Conservation (phyloP, 1,140 invertebrate genomes). For the Formica exsecta region DNA sequence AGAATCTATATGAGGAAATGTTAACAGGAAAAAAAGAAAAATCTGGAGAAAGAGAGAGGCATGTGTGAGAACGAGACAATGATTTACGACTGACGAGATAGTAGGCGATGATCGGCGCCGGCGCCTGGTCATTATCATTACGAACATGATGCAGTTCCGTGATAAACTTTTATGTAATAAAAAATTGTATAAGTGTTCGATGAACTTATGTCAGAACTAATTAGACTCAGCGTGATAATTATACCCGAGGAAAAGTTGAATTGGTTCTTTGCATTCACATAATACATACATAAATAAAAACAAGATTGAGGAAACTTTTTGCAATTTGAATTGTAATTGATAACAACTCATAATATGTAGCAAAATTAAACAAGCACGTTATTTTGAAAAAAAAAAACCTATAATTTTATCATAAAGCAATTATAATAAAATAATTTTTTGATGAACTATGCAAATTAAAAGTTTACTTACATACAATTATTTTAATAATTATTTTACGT, state of each 20-base stretch:
- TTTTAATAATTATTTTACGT: too few species aligned
- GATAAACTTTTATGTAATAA: constrained; percentile 27
- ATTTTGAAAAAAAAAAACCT: not conserved
- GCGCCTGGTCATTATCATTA: constrained; percentile 70
- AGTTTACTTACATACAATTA: not conserved
- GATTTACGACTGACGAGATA: constrained; percentile 59
- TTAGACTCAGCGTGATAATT: constrained; percentile 28
- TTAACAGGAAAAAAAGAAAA: constrained; percentile 10
- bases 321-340: not conserved
- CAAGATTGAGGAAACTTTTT: not conserved
- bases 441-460: too few species aligned
- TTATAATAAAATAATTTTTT: too few species aligned
- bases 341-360: not conserved
- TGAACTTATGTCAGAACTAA: constrained; percentile 10
- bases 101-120: constrained; percentile 63
- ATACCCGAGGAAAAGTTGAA: not conserved
- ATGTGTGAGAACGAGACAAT: constrained; percentile 45
- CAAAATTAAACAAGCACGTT: not conserved
- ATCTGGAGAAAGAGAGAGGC: not conserved
- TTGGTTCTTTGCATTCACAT: not conserved
- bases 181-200: constrained; percentile 15
- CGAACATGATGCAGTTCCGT: constrained; percentile 12
- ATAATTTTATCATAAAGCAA: not conserved
- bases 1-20: not conserved
- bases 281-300: not conserved